Conservation (phyloP, 1,140 invertebrate species). For the Drosophila fuyamai region DNA sequence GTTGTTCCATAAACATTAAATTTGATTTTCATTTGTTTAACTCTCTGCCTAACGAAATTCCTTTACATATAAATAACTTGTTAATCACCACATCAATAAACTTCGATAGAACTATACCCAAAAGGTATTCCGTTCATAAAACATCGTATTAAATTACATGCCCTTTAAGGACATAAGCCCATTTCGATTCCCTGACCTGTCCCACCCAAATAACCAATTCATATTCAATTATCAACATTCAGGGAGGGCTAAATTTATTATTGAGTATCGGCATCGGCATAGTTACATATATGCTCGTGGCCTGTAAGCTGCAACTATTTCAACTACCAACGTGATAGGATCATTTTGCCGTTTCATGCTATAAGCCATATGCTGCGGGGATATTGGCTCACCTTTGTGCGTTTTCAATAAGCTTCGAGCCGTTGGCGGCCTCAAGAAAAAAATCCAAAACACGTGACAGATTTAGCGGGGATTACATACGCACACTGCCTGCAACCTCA, state of each 20-base stretch:
- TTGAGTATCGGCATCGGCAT: conserved; percentile 19
- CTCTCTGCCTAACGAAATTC: too few relatives aligned
- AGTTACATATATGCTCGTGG: conserved; percentile 10
- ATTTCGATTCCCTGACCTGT: background rate
- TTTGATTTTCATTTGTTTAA: too few relatives aligned
- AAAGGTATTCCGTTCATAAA: too few relatives aligned
- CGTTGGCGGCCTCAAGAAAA: conserved; percentile 49
- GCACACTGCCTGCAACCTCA: conserved; percentile 33
- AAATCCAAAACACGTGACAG: conserved; percentile 80
- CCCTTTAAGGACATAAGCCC: background rate
- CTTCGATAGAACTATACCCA: background rate
- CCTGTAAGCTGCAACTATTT: conserved; percentile 51
- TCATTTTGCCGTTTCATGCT: conserved; percentile 15
- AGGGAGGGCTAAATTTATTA: background rate
- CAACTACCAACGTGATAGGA: conserved; percentile 49
- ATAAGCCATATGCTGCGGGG: conserved; percentile 31
- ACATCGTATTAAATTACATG: too few relatives aligned
- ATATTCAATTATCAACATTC: conserved; percentile 41
- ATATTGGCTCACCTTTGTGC: conserved; percentile 67
- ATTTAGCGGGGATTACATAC: conserved; percentile 77
- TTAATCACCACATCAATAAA: background rate
- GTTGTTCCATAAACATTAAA: too few relatives aligned
- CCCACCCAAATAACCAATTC: conserved; percentile 17
- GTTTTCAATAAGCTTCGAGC: conserved; percentile 72
- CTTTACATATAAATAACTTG: too few relatives aligned